Evolutionary conservation across 2,888 invertebrate genomes (phyloP), one percentile per base, ranked within the genome.

Genomic region (Disparrhopalites patrizii): DNA sequence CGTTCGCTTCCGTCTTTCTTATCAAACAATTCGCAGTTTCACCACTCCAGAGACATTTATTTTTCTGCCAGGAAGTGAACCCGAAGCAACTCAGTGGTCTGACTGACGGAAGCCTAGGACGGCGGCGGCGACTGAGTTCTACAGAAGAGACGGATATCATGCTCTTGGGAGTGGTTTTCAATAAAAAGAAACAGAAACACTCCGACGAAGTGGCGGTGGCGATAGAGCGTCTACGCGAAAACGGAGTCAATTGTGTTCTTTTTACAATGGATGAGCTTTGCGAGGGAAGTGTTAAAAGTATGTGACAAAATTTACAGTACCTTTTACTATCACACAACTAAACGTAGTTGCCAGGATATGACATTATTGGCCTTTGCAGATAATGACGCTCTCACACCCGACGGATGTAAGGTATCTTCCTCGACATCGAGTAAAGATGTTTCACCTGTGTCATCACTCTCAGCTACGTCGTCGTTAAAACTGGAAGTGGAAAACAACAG

Each of bases 161-260:
- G n/a, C 65, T 71, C 15, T 31, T 68, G 10, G 65, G 73, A 13
- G 71, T 74, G 4, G 65, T 74, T 18, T 51, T 70, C 15, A 73
- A 70, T 47, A 67, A 67, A 50, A 57, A 70, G 25, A 72, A 74
- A 31, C 72, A 72, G 54, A 66, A 68, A 56, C 70, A 73, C 28
- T 70, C 72, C 62, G 75, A 73, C 40, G 75, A 75, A 56, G 71
- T 75, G 13, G 63, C 69, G 13, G 68, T 66, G 40, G 72, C 73
- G 5, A 70, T 75, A 30, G 73, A 73, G 25, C 63, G 72, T 54
- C 71, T 75, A 10, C 62, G 68, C 3, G 58, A 70, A 43, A 75
- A 72, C 62, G 75, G 73, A 15, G 73, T 75, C 40, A 69, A 65
- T 25, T 75, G 73, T 56, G 67, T 73, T 23, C 68, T 67, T 52